These are phyloP conservation scores for Montifringilla adamsi DNA, from an alignment of 2,113 vertebrate species.

Conservation along the genomic window DNA sequence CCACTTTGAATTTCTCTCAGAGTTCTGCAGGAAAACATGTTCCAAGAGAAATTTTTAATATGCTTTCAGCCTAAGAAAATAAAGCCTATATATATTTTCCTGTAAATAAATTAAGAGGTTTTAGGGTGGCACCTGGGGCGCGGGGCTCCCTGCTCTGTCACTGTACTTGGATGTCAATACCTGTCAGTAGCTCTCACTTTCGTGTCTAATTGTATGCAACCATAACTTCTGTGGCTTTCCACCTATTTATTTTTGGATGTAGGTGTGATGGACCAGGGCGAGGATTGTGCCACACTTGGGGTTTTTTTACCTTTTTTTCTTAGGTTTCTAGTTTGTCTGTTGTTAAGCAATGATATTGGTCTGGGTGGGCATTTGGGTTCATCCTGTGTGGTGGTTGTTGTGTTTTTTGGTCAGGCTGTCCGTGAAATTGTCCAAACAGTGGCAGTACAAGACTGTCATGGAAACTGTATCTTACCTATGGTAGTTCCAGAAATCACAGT, in stretches of 20 bases:
- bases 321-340: neutral
- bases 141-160: neutral
- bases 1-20: neutral
- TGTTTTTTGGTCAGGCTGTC: neutral
- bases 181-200: neutral
- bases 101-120: neutral
- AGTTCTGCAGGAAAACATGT: neutral
- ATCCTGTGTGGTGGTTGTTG: neutral
- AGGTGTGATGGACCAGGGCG: neutral
- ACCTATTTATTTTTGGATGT: neutral
- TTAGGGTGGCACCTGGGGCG: neutral
- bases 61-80: neutral
- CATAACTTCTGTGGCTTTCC: neutral
- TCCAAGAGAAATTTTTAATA: neutral
- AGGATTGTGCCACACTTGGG: neutral
- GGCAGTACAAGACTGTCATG: neutral
- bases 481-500: neutral
- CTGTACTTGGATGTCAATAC: neutral
- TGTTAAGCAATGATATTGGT: neutral
- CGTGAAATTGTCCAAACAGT: neutral
- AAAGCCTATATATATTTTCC: neutral
- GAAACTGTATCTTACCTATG: neutral
- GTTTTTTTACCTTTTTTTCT: neutral
- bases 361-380: neutral
- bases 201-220: neutral